phyloP scores from a whole-genome alignment of 2,888 invertebrate genomes.

The Noctua comes region DNA sequence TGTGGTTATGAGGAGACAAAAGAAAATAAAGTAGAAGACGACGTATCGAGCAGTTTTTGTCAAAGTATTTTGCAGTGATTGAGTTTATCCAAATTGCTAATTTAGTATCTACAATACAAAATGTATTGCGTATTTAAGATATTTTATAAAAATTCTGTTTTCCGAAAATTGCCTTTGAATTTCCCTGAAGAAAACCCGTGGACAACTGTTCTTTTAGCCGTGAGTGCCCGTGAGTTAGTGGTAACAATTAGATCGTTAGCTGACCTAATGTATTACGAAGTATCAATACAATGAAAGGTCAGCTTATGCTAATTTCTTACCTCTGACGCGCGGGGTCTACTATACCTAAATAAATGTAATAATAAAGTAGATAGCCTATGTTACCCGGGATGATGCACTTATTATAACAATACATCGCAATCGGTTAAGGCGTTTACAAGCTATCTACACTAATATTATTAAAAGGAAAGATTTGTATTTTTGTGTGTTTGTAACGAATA shows the following conservation, averaged over 20 bases:
- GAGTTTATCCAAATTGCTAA: background rate
- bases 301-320: background rate
- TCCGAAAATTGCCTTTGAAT: background rate
- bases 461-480: too few species aligned
- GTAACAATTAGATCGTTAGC: too few species aligned
- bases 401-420: background rate
- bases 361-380: background rate
- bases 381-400: background rate
- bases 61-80: background rate
- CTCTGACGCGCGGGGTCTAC: background rate
- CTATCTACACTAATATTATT: background rate
- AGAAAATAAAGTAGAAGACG: conserved; percentile 1
- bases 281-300: background rate
- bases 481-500: too few species aligned
- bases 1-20: conserved; percentile 82
- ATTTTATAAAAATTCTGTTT: conserved; percentile 1
- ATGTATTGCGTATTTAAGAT: background rate
- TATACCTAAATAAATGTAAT: background rate
- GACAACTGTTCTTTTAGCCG: background rate
- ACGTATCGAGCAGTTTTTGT: background rate
- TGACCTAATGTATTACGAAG: background rate
- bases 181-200: background rate
- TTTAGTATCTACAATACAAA: background rate
- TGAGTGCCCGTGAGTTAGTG: too few species aligned
- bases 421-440: background rate